Evolutionary conservation across 2,797 vertebrate species (phyloP).

Genomic region (Adrianichthys oophorus): DNA sequence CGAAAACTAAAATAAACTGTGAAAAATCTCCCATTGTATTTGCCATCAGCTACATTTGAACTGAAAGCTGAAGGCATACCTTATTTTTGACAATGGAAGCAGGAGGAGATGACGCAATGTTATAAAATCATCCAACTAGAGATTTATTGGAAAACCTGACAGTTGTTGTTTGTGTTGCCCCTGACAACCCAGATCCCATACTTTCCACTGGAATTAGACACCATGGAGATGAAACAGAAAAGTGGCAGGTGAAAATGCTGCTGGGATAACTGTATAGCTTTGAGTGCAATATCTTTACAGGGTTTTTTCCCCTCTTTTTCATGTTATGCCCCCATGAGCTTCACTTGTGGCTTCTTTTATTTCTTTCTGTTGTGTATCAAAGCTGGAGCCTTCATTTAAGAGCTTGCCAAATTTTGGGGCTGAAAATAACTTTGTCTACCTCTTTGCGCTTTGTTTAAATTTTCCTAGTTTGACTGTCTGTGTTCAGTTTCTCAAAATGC

Average conservation of each 20-base stretch:
- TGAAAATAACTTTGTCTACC: slow-evolving; percentile 67
- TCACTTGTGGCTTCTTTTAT: slow-evolving; percentile 39
- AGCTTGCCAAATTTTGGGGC: slow-evolving; percentile 37
- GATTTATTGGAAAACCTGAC: slow-evolving; percentile 78
- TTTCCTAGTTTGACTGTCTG: slow-evolving; percentile 32
- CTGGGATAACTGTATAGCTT: slow-evolving; percentile 74
- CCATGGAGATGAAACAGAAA: slow-evolving; percentile 72
- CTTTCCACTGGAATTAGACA: slow-evolving; percentile 78
- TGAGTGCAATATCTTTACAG: slow-evolving; percentile 83
- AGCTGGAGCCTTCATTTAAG: slow-evolving; percentile 26
- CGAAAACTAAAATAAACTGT: slow-evolving; percentile 76
- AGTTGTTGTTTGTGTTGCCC: slow-evolving; percentile 75
- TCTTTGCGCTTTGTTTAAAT: slow-evolving; percentile 54
- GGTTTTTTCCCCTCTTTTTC: slow-evolving; percentile 41
- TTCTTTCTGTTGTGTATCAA: slow-evolving; percentile 27
- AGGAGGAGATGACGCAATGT: slow-evolving; percentile 59
- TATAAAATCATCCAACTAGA: slow-evolving; percentile 75
- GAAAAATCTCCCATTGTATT: slow-evolving; percentile 58
- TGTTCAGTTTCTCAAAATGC: slow-evolving; percentile 34
- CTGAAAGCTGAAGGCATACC: slow-evolving; percentile 66
- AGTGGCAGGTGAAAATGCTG: slow-evolving; percentile 73
- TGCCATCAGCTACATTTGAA: slow-evolving; percentile 66
- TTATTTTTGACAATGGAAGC: slow-evolving; percentile 65
- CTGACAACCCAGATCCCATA: slow-evolving; percentile 71
- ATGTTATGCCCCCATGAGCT: slow-evolving; percentile 42